Evolutionary conservation across 2,113 vertebrate genomes (phyloP).

Genomic region (Cygnus atratus): DNA sequence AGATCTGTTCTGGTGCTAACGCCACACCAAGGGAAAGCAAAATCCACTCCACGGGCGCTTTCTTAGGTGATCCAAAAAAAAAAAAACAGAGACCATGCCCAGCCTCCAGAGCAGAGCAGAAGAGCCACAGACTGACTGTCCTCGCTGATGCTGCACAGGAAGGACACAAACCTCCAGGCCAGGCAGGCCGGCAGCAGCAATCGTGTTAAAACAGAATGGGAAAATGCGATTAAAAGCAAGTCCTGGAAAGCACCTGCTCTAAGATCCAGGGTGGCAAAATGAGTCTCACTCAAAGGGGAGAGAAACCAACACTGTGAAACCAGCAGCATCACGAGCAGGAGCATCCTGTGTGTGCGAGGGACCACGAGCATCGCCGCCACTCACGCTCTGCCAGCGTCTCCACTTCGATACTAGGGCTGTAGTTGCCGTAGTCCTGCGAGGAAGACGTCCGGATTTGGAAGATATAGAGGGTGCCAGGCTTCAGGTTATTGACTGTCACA

Average conservation of each 20-base stretch:
- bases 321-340: not conserved
- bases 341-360: accelerated
- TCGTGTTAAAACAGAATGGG: not conserved
- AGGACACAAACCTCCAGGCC: not conserved
- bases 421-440: conserved; percentile 82
- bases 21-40: not conserved
- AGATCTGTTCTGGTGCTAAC: not conserved
- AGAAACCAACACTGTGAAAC: too few species aligned
- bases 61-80: not conserved
- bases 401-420: conserved; percentile 90
- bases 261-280: not conserved
- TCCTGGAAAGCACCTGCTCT: not conserved
- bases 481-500: conserved; percentile 92
- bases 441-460: conserved; percentile 91
- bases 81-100: not conserved
- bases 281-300: too few species aligned
- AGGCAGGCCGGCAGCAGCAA: not conserved
- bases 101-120: not conserved
- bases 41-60: accelerated
- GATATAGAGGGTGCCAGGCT: conserved; percentile 90
- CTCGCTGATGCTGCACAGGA: not conserved
- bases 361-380: conserved; percentile 17
- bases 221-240: not conserved
- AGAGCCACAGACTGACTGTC: not conserved
- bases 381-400: conserved; percentile 92